Evolutionary conservation across 2,113 vertebrate genomes (phyloP).

Genomic region (Leiothrix lutea): DNA sequence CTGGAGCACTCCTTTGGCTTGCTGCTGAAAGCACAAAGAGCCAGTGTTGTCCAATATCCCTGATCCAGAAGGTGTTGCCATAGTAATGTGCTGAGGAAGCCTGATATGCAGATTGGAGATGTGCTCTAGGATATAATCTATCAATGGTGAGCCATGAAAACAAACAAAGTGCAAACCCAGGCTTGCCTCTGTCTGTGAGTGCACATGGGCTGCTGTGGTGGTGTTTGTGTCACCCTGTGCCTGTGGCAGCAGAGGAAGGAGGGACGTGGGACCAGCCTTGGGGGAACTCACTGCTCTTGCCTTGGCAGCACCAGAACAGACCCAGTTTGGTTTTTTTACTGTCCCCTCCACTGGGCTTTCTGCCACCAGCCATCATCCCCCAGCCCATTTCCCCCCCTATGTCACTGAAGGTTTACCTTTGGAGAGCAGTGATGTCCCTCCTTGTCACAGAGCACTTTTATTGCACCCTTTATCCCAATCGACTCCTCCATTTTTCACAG

Average conservation of each 20-base stretch:
- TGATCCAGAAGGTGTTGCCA: neutral
- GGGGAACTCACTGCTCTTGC: neutral
- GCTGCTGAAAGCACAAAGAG: neutral
- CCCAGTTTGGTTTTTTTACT: too few relatives aligned
- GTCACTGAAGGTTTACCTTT: neutral
- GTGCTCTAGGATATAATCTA: neutral
- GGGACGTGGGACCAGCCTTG: fast-evolving
- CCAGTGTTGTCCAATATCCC: neutral
- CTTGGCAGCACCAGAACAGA: neutral
- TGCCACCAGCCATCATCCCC: neutral
- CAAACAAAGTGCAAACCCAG: neutral
- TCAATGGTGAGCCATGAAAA: neutral
- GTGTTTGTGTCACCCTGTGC: neutral
- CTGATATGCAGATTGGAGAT: neutral
- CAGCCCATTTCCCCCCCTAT: neutral
- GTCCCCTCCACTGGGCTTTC: neutral
- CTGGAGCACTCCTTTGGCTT: neutral
- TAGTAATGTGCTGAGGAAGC: neutral
- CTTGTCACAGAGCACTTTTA: neutral
- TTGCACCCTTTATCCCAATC: constrained; percentile 21
- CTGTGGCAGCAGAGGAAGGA: neutral
- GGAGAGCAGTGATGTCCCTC: neutral
- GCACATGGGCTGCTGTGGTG: fast-evolving
- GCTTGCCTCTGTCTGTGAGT: neutral
- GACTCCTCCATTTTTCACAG: constrained; percentile 19